phyloP scores from a whole-genome alignment of 2,797 vertebrate species.

The Vultur gryphus region DNA sequence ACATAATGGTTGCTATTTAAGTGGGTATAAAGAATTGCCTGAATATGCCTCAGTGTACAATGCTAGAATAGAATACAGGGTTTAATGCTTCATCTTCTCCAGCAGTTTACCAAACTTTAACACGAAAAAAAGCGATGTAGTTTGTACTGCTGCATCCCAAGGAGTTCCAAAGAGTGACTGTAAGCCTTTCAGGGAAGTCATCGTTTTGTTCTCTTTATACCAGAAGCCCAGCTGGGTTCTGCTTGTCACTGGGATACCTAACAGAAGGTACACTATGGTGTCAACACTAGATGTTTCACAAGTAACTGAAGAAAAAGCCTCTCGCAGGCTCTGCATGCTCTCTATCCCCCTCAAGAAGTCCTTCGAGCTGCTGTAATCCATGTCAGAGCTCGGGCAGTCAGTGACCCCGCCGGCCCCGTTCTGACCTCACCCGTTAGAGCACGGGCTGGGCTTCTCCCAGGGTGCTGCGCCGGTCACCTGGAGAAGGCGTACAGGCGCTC shows the following conservation, averaged over 20 bases:
- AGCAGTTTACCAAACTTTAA: neutral
- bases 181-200: no score
- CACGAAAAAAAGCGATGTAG: neutral
- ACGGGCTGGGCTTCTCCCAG: neutral
- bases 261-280: accelerated
- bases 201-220: accelerated
- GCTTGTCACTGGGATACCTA: neutral
- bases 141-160: neutral
- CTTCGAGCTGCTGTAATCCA: neutral
- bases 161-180: no score
- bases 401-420: accelerated
- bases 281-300: accelerated
- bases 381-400: accelerated
- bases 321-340: accelerated
- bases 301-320: neutral
- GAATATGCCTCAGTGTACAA: no score
- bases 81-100: neutral
- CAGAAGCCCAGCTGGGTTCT: neutral
- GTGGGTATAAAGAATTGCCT: neutral
- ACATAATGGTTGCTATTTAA: accelerated
- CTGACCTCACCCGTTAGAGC: no score
- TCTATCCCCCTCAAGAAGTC: accelerated
- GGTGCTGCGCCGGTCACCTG: no score
- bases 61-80: neutral
- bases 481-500: no score